These are phyloP conservation scores for Anguilla obscura DNA, from an alignment of 2,797 vertebrate species.

Conservation along the genomic window DNA sequence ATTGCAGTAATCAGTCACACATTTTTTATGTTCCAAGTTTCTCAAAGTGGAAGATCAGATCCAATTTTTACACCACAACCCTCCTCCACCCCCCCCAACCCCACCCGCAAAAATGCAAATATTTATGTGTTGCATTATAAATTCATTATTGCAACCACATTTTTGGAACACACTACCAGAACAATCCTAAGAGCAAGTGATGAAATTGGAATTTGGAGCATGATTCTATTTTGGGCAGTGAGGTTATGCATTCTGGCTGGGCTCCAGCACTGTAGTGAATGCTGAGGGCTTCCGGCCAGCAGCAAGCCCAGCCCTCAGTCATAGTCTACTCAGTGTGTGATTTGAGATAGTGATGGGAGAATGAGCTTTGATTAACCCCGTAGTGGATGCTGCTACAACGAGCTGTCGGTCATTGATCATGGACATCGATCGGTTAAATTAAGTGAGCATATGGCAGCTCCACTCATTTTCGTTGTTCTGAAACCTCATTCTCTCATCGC, in stretches of 20 bases:
- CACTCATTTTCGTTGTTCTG: neutral
- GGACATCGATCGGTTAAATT: neutral
- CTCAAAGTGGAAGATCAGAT: neutral
- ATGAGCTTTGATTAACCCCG: neutral
- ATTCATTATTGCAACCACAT: conserved; percentile 59
- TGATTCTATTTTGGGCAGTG: conserved; percentile 56
- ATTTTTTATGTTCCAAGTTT: neutral
- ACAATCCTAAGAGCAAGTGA: conserved; percentile 57
- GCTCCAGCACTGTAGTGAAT: neutral
- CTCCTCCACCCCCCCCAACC: neutral
- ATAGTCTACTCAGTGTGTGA: neutral
- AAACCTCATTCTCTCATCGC: neutral
- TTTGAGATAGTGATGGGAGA: neutral
- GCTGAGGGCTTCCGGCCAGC: neutral
- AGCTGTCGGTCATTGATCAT: neutral
- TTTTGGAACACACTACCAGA: conserved; percentile 54
- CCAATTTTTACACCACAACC: neutral
- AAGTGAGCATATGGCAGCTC: neutral
- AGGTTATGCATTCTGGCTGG: conserved; percentile 14
- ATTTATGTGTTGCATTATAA: conserved; percentile 66
- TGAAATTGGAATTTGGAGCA: conserved; percentile 31
- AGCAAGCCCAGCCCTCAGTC: neutral
- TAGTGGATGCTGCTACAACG: neutral
- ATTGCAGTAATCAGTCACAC: neutral
- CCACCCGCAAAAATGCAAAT: conserved; percentile 51